phyloP scores from a whole-genome alignment of 1,140 invertebrate species.

The Drosophila funebris region DNA sequence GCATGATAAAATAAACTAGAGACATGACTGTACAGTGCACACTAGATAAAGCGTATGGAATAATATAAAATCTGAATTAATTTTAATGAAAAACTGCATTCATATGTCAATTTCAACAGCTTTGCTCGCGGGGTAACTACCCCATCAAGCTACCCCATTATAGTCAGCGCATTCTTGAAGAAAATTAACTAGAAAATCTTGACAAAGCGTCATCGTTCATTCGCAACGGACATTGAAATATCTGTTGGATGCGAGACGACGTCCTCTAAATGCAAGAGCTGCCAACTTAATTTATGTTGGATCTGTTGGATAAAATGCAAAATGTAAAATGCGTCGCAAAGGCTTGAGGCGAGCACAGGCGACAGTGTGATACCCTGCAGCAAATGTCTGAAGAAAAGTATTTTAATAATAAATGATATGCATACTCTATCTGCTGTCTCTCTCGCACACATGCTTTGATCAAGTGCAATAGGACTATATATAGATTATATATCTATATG shows the following conservation, averaged over 20 bases:
- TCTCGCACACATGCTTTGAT: too few relatives aligned
- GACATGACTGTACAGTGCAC: neutral
- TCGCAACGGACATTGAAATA: slow-evolving; percentile 58
- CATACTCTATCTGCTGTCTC: too few relatives aligned
- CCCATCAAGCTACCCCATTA: neutral
- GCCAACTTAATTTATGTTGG: slow-evolving; percentile 71
- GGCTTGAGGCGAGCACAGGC: too few relatives aligned
- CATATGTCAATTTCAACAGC: neutral
- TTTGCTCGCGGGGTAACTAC: neutral
- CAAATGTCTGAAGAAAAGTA: too few relatives aligned
- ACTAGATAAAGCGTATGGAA: neutral
- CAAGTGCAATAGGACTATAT: too few relatives aligned
- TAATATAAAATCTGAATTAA: too few relatives aligned
- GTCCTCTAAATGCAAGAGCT: slow-evolving; percentile 44
- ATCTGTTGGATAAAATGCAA: too few relatives aligned
- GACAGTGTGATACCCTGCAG: too few relatives aligned
- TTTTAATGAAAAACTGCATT: neutral
- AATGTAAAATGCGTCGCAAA: too few relatives aligned
- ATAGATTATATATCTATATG: too few relatives aligned
- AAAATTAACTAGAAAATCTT: slow-evolving; percentile 60
- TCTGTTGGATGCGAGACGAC: slow-evolving; percentile 37
- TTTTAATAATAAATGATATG: too few relatives aligned
- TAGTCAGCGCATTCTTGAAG: slow-evolving; percentile 24
- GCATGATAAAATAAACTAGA: neutral
- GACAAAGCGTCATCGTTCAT: slow-evolving; percentile 64